Evolutionary conservation across 2,113 vertebrate species (phyloP).

Genomic region (Mus spicilegus): DNA sequence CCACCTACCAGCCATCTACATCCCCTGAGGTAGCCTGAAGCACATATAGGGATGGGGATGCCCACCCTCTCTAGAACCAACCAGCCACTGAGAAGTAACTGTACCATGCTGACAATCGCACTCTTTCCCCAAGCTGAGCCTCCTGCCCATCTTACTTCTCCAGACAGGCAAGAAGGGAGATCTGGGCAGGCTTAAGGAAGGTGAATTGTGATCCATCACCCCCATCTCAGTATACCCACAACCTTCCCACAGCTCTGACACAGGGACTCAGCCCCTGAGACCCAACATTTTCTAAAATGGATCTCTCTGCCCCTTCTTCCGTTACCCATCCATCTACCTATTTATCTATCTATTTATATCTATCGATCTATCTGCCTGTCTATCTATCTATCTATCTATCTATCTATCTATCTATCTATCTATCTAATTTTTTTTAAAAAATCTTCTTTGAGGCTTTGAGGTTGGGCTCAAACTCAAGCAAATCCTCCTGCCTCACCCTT

Average conservation of each 20-base stretch:
- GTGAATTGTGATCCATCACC: accelerated
- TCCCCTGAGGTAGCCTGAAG: not conserved
- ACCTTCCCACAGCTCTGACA: not conserved
- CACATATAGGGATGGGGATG: accelerated
- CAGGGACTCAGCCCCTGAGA: not conserved
- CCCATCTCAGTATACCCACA: not conserved
- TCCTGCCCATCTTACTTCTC: not conserved
- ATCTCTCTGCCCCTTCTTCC: not conserved
- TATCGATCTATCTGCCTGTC: too few species aligned
- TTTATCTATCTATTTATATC: too few species aligned
- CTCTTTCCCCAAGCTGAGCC: not conserved
- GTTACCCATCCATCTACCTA: too few species aligned
- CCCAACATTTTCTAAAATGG: not conserved
- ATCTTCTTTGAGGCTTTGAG: not conserved
- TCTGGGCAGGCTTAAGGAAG: not conserved
- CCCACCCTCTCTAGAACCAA: not conserved
- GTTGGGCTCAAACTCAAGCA: not conserved
- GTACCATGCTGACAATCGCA: accelerated
- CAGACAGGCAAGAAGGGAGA: not conserved
- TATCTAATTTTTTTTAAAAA: not conserved
- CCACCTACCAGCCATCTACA: not conserved
- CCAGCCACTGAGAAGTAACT: not conserved
- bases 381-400: too few species aligned
- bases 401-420: not conserved
- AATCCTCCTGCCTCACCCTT: not conserved